Evolutionary conservation across 2,888 invertebrate genomes (phyloP).

Genomic region (Polydrusus pterygomalis): DNA sequence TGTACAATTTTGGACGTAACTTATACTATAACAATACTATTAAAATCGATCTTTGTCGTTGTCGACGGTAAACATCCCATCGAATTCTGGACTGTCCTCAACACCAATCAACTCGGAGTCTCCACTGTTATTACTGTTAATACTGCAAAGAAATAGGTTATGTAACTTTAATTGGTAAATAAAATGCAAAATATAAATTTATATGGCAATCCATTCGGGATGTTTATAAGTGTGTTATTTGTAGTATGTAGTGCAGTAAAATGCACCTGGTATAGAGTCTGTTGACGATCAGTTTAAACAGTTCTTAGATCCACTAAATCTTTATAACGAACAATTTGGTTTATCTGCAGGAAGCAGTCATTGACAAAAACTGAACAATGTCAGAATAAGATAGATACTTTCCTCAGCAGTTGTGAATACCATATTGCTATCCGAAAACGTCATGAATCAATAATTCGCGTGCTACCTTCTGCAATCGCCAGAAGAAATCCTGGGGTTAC

Average conservation of each 20-base stretch:
- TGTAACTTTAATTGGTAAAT: no score
- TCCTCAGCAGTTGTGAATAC: slow-evolving; percentile 15
- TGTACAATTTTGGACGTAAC: not conserved
- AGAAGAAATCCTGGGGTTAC: slow-evolving; percentile 48
- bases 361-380: no score
- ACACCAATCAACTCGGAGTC: slow-evolving; percentile 81
- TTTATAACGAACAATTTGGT: no score
- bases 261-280: no score
- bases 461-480: slow-evolving; percentile 49
- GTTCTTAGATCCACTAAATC: no score
- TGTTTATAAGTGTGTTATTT: no score
- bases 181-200: no score
- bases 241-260: no score
- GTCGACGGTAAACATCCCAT: slow-evolving; percentile 54
- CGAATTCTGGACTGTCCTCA: slow-evolving; percentile 80
- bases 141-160: slow-evolving; percentile 12
- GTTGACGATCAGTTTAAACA: no score
- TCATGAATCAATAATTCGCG: slow-evolving; percentile 39
- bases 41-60: not conserved
- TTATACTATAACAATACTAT: not conserved
- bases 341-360: no score
- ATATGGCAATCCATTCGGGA: no score
- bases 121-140: slow-evolving; percentile 75
- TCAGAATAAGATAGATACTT: no score
- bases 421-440: slow-evolving; percentile 33